Conservation (phyloP, 2,113 vertebrate species). For the Prietella phreatophila region DNA sequence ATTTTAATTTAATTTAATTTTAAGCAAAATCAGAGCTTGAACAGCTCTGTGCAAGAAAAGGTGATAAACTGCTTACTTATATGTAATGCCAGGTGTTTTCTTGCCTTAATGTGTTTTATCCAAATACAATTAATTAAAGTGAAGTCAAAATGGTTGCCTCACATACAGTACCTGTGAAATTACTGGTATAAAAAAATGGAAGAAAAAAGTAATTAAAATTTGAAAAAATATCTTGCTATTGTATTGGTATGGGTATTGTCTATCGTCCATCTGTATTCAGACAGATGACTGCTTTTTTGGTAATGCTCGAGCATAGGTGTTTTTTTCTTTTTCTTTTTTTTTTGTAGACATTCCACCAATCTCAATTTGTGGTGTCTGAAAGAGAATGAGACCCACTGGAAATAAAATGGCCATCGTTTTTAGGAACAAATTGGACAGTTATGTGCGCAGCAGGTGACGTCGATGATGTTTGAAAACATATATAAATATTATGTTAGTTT, state of each 20-base stretch:
- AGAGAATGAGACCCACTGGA: constrained; percentile 19
- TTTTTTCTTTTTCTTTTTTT: background rate
- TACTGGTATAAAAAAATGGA: background rate
- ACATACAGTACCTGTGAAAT: background rate
- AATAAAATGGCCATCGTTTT: constrained; percentile 26
- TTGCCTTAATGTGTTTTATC: background rate
- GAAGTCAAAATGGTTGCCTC: background rate
- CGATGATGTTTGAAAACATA: no score
- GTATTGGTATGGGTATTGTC: background rate
- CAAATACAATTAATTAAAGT: background rate
- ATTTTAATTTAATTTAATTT: no score
- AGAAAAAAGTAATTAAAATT: background rate
- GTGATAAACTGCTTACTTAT: background rate
- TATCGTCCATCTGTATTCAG: background rate
- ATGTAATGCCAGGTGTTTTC: background rate
- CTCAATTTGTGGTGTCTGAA: constrained; percentile 1
- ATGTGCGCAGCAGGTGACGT: constrained; percentile 5
- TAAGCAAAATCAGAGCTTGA: background rate
- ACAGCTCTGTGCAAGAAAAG: background rate
- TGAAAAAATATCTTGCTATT: background rate
- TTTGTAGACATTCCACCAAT: background rate
- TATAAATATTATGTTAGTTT: no score
- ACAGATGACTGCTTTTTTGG: background rate
- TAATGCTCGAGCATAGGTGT: background rate
- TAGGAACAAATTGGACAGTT: background rate